Percentiles rank a stretch among this genome's conserved stretches.
Evolutionary conservation across 1,140 invertebrate species (phyloP).

Genomic region (Aphis gossypii): DNA sequence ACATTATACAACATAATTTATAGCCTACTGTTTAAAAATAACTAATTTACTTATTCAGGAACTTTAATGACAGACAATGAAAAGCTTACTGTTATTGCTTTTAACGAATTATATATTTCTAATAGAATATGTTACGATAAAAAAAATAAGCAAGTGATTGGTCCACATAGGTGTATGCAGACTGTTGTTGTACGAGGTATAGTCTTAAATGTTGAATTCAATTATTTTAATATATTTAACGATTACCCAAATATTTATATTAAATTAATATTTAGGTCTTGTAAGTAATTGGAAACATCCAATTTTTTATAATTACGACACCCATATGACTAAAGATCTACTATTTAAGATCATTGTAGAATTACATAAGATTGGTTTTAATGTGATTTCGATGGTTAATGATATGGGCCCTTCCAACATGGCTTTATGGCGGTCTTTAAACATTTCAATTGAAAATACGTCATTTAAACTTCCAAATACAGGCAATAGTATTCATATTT

Average conservation of each 20-base stretch:
- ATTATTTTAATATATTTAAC: background rate
- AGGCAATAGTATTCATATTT: background rate
- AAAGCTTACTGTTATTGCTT: background rate
- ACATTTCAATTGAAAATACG: background rate
- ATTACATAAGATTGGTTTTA: background rate
- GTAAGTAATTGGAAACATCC: no score
- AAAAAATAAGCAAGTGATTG: constrained; percentile 12
- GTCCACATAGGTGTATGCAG: background rate
- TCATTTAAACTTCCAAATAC: background rate
- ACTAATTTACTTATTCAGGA: background rate
- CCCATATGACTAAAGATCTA: no score
- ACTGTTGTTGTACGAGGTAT: background rate
- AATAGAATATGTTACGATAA: background rate
- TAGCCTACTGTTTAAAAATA: no score
- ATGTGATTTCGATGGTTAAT: background rate
- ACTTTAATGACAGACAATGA: background rate
- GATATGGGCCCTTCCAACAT: background rate
- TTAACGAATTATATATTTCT: background rate
- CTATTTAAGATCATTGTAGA: no score
- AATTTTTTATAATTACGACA: no score
- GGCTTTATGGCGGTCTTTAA: background rate
- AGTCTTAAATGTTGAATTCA: background rate
- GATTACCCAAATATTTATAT: background rate
- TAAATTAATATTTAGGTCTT: background rate
- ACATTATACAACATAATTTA: no score